phyloP scores from a whole-genome alignment of 2,113 vertebrate genomes.

The Thermophis baileyi region DNA sequence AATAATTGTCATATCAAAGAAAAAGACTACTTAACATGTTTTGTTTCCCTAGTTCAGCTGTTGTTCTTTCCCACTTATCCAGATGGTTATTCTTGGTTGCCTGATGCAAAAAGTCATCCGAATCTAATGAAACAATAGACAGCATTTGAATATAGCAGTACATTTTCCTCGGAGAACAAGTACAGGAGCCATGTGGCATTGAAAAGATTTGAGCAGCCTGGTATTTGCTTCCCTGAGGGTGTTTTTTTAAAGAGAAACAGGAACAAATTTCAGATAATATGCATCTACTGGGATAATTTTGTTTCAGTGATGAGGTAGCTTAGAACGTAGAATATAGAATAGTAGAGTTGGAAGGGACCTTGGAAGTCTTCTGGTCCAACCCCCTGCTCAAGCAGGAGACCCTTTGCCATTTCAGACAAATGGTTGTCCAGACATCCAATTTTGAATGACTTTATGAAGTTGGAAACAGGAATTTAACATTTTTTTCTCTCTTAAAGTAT shows the following conservation, averaged over 20 bases:
- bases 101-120: conserved; percentile 31
- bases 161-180: not conserved
- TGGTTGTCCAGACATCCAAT: too few relatives aligned
- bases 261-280: not conserved
- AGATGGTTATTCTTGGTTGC: not conserved
- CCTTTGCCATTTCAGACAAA: too few relatives aligned
- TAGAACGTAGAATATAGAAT: too few relatives aligned
- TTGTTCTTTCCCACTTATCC: conserved; percentile 21
- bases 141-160: conserved; percentile 11
- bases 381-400: too few relatives aligned
- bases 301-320: not conserved
- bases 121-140: conserved; percentile 30
- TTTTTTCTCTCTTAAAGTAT: not conserved
- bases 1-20: conserved; percentile 5
- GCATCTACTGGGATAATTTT: not conserved
- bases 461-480: not conserved
- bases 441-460: not conserved
- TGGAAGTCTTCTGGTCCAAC: too few relatives aligned
- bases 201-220: not conserved
- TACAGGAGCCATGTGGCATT: not conserved
- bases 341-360: too few relatives aligned
- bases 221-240: not conserved
- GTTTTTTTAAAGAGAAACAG: not conserved
- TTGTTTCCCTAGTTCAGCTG: not conserved
- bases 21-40: not conserved